Conservation (phyloP, 2,113 vertebrate genomes). For the Merops nubicus region DNA sequence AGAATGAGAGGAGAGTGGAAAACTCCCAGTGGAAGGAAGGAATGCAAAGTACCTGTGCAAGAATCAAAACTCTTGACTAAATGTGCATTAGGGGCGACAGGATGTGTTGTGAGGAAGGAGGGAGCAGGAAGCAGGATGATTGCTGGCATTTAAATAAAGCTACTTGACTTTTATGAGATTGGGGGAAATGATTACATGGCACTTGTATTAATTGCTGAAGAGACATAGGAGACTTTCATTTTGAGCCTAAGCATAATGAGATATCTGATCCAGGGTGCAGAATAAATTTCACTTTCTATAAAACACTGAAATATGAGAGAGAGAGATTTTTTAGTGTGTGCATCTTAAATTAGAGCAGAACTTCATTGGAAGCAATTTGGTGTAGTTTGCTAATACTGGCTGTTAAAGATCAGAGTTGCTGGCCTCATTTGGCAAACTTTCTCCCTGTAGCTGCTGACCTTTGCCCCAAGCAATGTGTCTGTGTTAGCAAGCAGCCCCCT, state of each 20-base stretch:
- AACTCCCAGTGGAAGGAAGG: not conserved
- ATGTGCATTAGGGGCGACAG: not conserved
- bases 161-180: slow-evolving; percentile 59
- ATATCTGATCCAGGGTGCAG: not conserved
- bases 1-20: not conserved
- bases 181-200: slow-evolving; percentile 39
- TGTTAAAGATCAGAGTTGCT: not conserved
- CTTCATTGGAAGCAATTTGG: not conserved
- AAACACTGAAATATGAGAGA: not conserved
- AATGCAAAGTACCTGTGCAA: not conserved
- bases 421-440: not conserved
- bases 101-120: not conserved
- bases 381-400: not conserved
- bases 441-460: not conserved
- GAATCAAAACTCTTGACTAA: not conserved
- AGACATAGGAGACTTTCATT: slow-evolving; percentile 22
- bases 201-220: slow-evolving; percentile 51
- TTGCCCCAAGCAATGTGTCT: not conserved
- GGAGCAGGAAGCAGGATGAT: slow-evolving; percentile 37
- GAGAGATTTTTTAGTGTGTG: not conserved
- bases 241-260: not conserved
- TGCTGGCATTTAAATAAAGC: slow-evolving; percentile 52
- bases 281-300: not conserved
- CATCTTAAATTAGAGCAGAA: not conserved
- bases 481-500: not conserved